Percentiles rank a stretch among this genome's conserved stretches.
Evolutionary conservation across 92 coral and sea anemone species (phyloP).

Genomic region (Pocillopora meandrina): DNA sequence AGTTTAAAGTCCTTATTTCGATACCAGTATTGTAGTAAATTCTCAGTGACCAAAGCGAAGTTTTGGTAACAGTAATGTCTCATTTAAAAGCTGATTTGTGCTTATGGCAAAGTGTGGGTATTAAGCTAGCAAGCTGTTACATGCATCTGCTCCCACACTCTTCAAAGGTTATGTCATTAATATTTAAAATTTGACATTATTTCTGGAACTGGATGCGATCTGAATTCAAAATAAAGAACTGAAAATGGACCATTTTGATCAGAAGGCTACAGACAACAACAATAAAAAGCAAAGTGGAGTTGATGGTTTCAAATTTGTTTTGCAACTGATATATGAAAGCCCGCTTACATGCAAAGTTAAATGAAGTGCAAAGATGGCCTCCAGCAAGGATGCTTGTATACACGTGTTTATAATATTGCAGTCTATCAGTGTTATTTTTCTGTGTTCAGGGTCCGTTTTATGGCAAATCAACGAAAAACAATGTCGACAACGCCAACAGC

Average conservation of each 20-base stretch:
- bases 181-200: conserved; percentile 27
- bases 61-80: background rate
- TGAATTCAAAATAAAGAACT: conserved; percentile 24
- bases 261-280: background rate
- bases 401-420: background rate
- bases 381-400: background rate
- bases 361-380: background rate
- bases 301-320: background rate
- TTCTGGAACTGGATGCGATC: conserved; percentile 16
- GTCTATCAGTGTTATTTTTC: background rate
- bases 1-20: background rate
- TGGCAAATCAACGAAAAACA: background rate
- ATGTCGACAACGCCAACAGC: background rate
- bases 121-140: conserved; percentile 9
- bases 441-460: background rate
- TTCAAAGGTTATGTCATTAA: conserved; percentile 17
- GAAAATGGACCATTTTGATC: conserved; percentile 23
- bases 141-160: background rate
- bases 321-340: background rate
- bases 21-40: background rate
- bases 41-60: background rate
- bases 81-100: conserved; percentile 16
- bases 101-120: background rate
- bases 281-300: background rate
- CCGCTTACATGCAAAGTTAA: background rate